These are phyloP conservation scores for Darevskia nairensis DNA, from an alignment of 2,797 vertebrate species.

Conservation along the genomic window DNA sequence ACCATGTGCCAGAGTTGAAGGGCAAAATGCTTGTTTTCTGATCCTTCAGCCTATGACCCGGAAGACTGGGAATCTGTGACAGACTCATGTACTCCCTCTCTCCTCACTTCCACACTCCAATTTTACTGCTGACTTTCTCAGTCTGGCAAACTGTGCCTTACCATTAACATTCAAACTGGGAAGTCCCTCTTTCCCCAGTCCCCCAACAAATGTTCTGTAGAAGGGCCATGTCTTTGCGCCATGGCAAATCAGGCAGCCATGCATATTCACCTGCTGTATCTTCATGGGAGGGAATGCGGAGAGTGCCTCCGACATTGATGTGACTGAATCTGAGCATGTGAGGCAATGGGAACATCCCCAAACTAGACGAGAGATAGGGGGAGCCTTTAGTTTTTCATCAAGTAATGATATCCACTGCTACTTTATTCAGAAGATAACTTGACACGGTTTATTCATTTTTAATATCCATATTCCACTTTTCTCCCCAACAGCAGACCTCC, in stretches of 20 bases:
- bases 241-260: too few relatives aligned
- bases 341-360: background rate
- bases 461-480: background rate
- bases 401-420: background rate
- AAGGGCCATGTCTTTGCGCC: too few relatives aligned
- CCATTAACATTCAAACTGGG: background rate
- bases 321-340: background rate
- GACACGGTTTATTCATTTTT: background rate
- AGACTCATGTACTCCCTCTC: background rate
- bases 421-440: background rate
- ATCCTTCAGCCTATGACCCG: background rate
- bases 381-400: background rate
- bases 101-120: too few relatives aligned
- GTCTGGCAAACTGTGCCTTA: background rate
- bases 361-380: background rate
- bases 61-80: background rate
- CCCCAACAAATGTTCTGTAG: too few relatives aligned
- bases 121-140: background rate
- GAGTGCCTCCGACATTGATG: background rate
- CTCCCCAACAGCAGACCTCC: background rate
- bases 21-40: background rate
- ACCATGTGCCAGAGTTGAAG: too few relatives aligned
- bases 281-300: too few relatives aligned
- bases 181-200: too few relatives aligned
- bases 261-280: too few relatives aligned